Evolutionary conservation across 2,888 invertebrate species (phyloP).

Genomic region (Danaus chrysippus): DNA sequence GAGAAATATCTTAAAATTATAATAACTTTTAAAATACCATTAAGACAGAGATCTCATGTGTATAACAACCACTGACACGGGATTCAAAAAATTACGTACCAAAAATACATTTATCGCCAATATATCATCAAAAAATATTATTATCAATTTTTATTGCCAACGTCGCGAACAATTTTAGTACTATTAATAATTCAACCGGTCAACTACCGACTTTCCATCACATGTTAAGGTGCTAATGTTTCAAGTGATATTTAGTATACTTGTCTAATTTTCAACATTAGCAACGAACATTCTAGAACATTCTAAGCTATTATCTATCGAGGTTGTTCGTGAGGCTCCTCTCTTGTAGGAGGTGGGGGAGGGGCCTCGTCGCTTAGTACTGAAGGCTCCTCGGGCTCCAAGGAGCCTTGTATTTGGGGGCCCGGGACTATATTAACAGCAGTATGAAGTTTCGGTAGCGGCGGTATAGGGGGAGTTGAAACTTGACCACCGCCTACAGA

Average conservation of each 20-base stretch:
- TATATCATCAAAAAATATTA: background rate
- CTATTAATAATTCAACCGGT: background rate
- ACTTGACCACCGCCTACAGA: conserved; percentile 31
- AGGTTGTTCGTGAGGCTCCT: conserved; percentile 9
- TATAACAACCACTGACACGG: background rate
- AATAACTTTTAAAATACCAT: too few relatives aligned
- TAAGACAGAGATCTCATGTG: background rate
- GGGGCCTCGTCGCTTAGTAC: background rate
- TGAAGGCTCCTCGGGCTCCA: too few relatives aligned
- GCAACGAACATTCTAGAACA: background rate
- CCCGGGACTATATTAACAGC: conserved; percentile 23
- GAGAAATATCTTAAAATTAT: background rate
- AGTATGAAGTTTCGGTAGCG: conserved; percentile 49
- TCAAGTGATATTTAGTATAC: background rate
- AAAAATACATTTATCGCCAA: conserved; percentile 1
- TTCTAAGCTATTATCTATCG: background rate
- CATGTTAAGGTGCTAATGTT: background rate
- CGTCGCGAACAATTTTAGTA: background rate
- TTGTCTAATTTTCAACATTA: background rate
- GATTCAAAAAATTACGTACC: conserved; percentile 1
- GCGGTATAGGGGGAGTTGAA: conserved; percentile 55
- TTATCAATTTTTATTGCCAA: background rate
- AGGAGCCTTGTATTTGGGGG: conserved; percentile 12
- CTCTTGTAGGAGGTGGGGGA: conserved; percentile 15
- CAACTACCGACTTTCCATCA: background rate